Evolutionary conservation across 2,888 invertebrate species (phyloP).

Genomic region (Phytoseiulus persimilis): DNA sequence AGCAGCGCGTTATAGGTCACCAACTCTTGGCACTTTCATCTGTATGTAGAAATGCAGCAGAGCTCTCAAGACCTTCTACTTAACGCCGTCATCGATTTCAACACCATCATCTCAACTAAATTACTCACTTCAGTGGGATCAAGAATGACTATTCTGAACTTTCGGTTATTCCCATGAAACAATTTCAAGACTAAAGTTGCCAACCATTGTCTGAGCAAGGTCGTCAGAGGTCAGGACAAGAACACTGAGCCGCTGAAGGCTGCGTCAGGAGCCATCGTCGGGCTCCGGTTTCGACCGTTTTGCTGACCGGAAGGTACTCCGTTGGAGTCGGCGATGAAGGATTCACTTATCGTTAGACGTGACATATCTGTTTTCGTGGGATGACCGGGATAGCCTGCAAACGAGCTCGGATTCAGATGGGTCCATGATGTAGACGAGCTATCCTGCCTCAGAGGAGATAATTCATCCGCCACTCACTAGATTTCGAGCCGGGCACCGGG

Average conservation of each 20-base stretch:
- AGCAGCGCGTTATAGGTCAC: neutral
- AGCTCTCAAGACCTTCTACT: neutral
- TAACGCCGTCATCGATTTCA: neutral
- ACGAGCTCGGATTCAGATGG: neutral
- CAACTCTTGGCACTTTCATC: neutral
- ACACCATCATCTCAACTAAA: neutral
- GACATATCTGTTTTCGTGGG: conserved; percentile 27
- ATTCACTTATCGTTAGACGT: conserved; percentile 15
- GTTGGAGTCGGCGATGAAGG: neutral
- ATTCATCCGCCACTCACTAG: neutral
- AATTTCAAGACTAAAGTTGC: neutral
- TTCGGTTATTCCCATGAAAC: neutral
- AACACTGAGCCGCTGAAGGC: neutral
- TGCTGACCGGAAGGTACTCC: neutral
- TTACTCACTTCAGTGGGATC: neutral
- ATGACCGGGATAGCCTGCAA: conserved; percentile 13
- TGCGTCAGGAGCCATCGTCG: neutral
- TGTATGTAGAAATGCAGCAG: neutral
- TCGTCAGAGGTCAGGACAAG: neutral
- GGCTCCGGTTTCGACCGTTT: neutral
- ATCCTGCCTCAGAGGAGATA: neutral
- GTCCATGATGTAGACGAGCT: too few relatives aligned
- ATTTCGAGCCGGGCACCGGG: conserved; percentile 12
- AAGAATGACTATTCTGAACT: neutral
- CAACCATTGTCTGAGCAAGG: neutral